Conservation (phyloP, 35 echinoderm and acorn worm genomes). For the Amphiura filiformis region DNA sequence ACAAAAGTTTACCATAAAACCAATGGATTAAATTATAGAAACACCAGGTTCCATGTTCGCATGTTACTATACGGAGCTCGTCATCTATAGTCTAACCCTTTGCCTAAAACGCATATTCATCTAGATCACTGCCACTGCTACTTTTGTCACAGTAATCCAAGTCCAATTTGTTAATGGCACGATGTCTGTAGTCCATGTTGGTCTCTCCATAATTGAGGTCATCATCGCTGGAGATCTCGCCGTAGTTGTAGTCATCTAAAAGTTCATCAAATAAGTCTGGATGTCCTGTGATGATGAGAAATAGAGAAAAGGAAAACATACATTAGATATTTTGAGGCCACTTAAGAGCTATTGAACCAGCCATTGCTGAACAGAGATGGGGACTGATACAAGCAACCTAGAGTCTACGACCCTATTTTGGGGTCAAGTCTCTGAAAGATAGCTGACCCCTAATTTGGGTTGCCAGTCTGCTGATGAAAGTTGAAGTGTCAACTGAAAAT, state of each 20-base stretch:
- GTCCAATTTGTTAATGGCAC: neutral
- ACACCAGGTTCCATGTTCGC: too few relatives aligned
- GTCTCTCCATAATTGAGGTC: constrained; percentile 10
- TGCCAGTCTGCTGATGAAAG: too few relatives aligned
- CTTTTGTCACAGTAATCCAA: neutral
- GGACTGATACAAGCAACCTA: too few relatives aligned
- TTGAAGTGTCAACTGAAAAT: too few relatives aligned
- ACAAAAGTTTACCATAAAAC: too few relatives aligned
- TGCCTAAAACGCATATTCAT: neutral
- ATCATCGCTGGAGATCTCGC: constrained; percentile 65
- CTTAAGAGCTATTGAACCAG: neutral
- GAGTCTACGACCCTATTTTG: too few relatives aligned
- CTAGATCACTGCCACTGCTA: constrained; percentile 3
- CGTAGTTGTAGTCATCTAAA: constrained; percentile 74
- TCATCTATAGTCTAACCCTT: too few relatives aligned
- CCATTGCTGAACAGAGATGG: too few relatives aligned
- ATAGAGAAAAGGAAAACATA: neutral
- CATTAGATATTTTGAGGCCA: neutral
- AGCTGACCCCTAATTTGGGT: too few relatives aligned
- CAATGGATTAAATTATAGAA: too few relatives aligned
- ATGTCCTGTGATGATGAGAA: constrained; percentile 50
- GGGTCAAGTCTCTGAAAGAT: too few relatives aligned
- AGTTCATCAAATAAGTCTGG: constrained; percentile 79
- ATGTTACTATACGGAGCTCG: too few relatives aligned
- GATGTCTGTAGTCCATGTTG: neutral